Evolutionary conservation across 2,888 invertebrate species (phyloP).

Genomic region (Endomychus coccineus): DNA sequence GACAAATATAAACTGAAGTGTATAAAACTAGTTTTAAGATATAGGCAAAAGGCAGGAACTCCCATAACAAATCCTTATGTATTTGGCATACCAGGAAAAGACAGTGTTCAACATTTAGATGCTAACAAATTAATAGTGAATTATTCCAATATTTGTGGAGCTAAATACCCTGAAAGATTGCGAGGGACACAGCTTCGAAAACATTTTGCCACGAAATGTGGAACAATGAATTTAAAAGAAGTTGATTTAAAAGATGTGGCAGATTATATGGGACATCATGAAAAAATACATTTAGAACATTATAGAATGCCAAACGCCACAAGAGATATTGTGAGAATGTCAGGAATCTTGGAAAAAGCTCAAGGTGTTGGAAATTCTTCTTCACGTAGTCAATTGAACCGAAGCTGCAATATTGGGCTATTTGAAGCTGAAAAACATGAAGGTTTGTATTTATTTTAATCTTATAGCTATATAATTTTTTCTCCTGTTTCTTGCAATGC

Average conservation of each 20-base stretch:
- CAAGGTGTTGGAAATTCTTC: neutral
- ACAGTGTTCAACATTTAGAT: neutral
- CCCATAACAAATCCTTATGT: neutral
- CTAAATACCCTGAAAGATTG: conserved; percentile 1
- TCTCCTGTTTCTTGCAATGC: too few relatives aligned
- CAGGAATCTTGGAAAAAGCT: conserved; percentile 3
- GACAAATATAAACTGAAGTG: neutral
- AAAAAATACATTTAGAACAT: conserved; percentile 6
- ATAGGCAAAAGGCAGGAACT: neutral
- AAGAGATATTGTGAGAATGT: conserved; percentile 6
- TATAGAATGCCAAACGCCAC: conserved; percentile 5
- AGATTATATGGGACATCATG: conserved; percentile 5
- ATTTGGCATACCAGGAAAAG: neutral
- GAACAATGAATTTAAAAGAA: conserved; percentile 3
- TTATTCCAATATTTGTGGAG: conserved; percentile 3
- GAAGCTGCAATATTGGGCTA: too few relatives aligned
- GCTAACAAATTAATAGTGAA: conserved; percentile 1
- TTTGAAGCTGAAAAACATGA: too few relatives aligned
- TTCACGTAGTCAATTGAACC: neutral
- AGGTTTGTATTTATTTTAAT: too few relatives aligned
- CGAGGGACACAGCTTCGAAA: conserved; percentile 2
- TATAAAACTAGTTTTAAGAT: neutral
- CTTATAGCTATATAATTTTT: too few relatives aligned
- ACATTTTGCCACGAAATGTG: conserved; percentile 3
- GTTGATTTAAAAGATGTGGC: conserved; percentile 1